Evolutionary conservation across 2,797 vertebrate genomes (phyloP), one percentile per base, ranked within the genome.

Genomic region (Siniperca scherzeri): DNA sequence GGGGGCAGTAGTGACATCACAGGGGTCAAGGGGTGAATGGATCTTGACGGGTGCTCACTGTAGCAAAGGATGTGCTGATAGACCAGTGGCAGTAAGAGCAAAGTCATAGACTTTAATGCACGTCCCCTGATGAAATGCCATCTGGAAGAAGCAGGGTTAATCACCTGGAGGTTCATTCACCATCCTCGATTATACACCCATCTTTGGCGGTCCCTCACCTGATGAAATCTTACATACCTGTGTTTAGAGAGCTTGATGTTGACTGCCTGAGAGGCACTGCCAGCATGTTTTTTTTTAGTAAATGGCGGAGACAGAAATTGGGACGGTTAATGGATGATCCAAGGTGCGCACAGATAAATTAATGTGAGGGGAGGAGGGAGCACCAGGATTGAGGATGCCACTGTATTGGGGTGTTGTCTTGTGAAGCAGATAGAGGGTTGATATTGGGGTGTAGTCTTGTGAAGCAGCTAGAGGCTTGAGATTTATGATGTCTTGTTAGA

Each of bases 401-500:
- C 67, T 87, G 74, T 83, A 44, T 46, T 73, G 84, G 65, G 82
- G 68, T 82, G 84, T 77, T 84, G 86, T 85, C 72, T 78, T 74
- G 81, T 69, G 81, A 59, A 64, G 87, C 57, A 53, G 82, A 78
- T 4, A 65, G 25, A 88, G 65, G 70, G 33, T 19, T 44, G 76
- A 89, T 30, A 44, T 44, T 74, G 84, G 65, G 82, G 68, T 82
- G 84, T 77, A 83, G 86, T 86, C 72, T 80, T 74, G 81, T 68
- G 79, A 59, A 64, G 87, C 60, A 56, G 82, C 80, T 4, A 65
- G 25, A 89, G 65, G 70, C 27, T 21, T 42, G 77, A 89, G 85
- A 93, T 94, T 89, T 88, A 92, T 87, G 87, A 89, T 65, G 64
- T 76, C 83, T 87, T 90, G 81, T 90, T 89, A 77, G 81, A 87